A percentile compares a stretch with the other conserved stretches of the same genome.
phyloP scores from a whole-genome alignment of 2,797 vertebrate species.

The Anguilla anguilla region DNA sequence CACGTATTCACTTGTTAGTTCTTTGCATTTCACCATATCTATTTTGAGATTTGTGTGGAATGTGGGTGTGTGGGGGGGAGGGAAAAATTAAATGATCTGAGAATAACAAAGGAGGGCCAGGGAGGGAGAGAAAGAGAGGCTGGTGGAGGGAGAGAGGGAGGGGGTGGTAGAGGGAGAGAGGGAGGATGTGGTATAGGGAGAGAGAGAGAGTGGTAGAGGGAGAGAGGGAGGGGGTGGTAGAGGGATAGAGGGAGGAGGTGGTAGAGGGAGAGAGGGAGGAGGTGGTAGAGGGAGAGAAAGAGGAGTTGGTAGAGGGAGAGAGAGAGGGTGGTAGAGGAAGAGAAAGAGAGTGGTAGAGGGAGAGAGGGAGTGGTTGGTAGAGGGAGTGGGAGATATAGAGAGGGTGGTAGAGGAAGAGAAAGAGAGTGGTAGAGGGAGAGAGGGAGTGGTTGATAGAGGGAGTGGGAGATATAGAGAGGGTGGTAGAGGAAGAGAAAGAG shows the following conservation, averaged over 20 bases:
- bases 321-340: not conserved
- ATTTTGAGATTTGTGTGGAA: not conserved
- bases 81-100: not conserved
- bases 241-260: too few species aligned
- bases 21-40: conserved; percentile 9
- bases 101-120: not conserved
- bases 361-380: not conserved
- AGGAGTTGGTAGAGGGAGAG: too few species aligned
- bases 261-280: too few species aligned
- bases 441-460: not conserved
- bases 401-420: too few species aligned
- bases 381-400: not conserved
- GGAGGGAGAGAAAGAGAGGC: not conserved
- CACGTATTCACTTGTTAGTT: not conserved
- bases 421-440: not conserved
- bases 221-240: not conserved
- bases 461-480: not conserved
- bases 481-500: too few species aligned
- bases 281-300: not conserved
- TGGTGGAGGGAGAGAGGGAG: not conserved
- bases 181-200: not conserved
- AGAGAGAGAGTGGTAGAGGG: not conserved
- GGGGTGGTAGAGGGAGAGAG: not conserved
- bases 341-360: too few species aligned
- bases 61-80: not conserved